Conservation (phyloP, 2,888 invertebrate genomes). For the Ecdyonurus torrentis region DNA sequence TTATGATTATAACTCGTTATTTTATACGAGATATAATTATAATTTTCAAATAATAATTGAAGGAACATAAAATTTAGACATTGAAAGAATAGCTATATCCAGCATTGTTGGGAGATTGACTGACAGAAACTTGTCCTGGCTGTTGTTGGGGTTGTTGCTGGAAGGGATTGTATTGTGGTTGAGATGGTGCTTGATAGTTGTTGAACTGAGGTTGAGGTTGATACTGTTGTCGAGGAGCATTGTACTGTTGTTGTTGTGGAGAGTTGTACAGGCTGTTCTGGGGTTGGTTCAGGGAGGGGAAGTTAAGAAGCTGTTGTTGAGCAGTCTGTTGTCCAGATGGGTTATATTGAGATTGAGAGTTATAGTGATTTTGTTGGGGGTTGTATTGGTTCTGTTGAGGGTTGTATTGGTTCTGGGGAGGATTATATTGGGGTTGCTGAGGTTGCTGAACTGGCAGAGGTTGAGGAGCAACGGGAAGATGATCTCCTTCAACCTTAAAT, state of each 20-base stretch:
- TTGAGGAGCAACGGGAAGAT: slow-evolving; percentile 28
- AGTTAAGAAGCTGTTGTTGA: slow-evolving; percentile 1
- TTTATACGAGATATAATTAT: too few species aligned
- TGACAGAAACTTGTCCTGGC: slow-evolving; percentile 61
- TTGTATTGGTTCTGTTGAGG: neutral
- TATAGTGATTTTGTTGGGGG: neutral
- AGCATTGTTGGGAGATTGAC: slow-evolving; percentile 63
- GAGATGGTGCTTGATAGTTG: slow-evolving; percentile 1
- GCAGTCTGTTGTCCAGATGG: slow-evolving; percentile 8
- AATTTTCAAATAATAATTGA: too few species aligned
- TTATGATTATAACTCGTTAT: too few species aligned
- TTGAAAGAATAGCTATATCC: neutral
- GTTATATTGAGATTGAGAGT: slow-evolving; percentile 35
- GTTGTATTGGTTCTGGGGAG: neutral
- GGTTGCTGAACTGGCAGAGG: slow-evolving; percentile 23
- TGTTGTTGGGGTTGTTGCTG: slow-evolving; percentile 43
- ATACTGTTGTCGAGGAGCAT: slow-evolving; percentile 25
- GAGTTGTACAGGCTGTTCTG: slow-evolving; percentile 3
- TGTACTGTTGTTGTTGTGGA: slow-evolving; percentile 21
- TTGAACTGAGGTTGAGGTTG: slow-evolving; percentile 19
- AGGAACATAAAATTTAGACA: neutral
- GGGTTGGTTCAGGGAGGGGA: neutral
- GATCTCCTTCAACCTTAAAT: slow-evolving; percentile 65
- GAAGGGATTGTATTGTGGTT: slow-evolving; percentile 12
- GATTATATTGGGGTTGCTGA: slow-evolving; percentile 27